phyloP scores from a whole-genome alignment of 2,888 invertebrate species.

The Lucinisca nassula region DNA sequence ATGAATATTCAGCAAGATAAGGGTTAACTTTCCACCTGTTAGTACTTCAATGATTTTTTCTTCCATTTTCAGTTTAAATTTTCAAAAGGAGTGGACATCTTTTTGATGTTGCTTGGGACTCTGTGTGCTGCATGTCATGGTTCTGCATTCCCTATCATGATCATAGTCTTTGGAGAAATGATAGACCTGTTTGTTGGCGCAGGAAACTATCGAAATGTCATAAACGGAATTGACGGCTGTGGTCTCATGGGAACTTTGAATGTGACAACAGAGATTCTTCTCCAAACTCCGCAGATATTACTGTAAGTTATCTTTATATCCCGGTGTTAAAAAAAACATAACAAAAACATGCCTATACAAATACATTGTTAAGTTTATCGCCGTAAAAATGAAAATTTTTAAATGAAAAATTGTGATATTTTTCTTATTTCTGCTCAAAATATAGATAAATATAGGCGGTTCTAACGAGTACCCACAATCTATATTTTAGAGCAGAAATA shows the following conservation, averaged over 20 bases:
- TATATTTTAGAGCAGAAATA: no score
- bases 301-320: background rate
- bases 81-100: slow-evolving; percentile 79
- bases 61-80: slow-evolving; percentile 85
- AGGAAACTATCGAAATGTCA: slow-evolving; percentile 50
- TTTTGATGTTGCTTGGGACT: slow-evolving; percentile 85
- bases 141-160: slow-evolving; percentile 84
- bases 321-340: background rate
- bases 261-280: background rate
- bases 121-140: slow-evolving; percentile 83
- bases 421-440: no score
- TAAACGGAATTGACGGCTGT: background rate
- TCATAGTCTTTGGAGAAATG: slow-evolving; percentile 87
- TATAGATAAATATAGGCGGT: no score
- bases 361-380: no score
- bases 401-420: no score
- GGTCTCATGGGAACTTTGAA: background rate
- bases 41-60: no score
- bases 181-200: slow-evolving; percentile 84
- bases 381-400: no score
- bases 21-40: no score
- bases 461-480: no score
- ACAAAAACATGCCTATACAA: no score
- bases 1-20: no score
- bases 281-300: background rate